Conservation (phyloP, 2,888 invertebrate genomes). For the Zonitis immaculata region DNA sequence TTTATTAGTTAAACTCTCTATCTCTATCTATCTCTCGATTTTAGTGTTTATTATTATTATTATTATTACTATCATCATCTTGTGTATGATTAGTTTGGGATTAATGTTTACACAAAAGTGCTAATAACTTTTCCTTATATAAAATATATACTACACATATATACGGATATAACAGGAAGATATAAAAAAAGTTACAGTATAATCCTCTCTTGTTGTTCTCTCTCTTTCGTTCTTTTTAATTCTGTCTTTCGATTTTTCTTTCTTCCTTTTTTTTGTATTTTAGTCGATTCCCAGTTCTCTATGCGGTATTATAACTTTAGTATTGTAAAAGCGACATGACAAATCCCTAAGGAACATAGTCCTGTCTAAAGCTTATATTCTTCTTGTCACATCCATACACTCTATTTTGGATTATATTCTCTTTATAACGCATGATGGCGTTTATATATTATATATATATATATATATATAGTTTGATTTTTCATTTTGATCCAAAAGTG, state of each 20-base stretch:
- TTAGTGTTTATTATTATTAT: not conserved
- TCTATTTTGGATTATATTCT: conserved; percentile 39
- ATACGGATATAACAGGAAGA: not conserved
- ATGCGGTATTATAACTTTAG: conserved; percentile 29
- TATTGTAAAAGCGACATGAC: conserved; percentile 46
- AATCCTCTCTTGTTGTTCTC: not conserved
- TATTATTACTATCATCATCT: not conserved
- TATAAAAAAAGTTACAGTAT: not conserved
- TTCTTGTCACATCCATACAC: conserved; percentile 41
- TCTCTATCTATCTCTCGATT: not conserved
- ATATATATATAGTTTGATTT: not conserved
- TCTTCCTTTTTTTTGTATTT: too few species aligned
- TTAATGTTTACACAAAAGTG: conserved; percentile 14
- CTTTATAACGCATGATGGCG: conserved; percentile 27
- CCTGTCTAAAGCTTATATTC: conserved; percentile 40
- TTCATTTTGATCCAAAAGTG: not conserved
- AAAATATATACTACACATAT: too few species aligned
- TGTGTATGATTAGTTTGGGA: conserved; percentile 3
- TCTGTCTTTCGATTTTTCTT: not conserved
- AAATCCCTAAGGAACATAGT: conserved; percentile 42
- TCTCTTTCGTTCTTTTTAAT: too few species aligned
- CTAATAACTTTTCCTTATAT: conserved; percentile 19
- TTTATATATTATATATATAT: too few species aligned
- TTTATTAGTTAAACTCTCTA: too few species aligned
- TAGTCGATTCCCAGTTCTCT: conserved; percentile 18